Base-by-base conservation (phyloP, 2,797 vertebrate species). In the Tachyglossus aculeatus region DNA sequence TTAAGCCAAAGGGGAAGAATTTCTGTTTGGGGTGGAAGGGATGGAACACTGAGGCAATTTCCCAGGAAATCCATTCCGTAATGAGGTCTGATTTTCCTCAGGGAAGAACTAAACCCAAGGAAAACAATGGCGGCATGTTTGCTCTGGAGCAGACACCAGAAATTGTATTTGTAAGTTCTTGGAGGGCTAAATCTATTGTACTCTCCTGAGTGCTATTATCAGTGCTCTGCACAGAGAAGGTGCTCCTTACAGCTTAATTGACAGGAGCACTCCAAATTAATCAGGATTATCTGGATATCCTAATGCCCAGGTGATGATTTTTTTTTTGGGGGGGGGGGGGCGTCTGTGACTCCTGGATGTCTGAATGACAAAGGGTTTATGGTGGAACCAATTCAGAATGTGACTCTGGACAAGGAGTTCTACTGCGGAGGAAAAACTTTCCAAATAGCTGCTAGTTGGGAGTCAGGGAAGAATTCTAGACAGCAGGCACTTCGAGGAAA, bases 1-100 rank as follows among this genome's bases (percentile, higher is more conserved):
- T 82, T 87, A 87, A 63, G 76, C 85, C 81, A 87, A 86, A 81
- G 84, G 71, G 72, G 40, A 71, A 62, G 54, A 50, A 54, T 67
- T 9, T n/a, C n/a, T n/a, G 25, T 32, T 18, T 47, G 8, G 22
- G 52, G 3, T 31, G 13, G 31, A 62, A 58, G 19, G 53, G 11
- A 11, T 45, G 33, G 21, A 37, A 38, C 29, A 33, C 6, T 27
- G 5, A 34, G 9, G 21, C 22, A 45, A 10, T 9, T 44, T 19
- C 47, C 52, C 8, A 34, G 6, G 38, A 13, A 31, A 22, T 48
- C 25, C 62, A 2, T 34, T 27, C 56, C 67, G 18, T 48, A 40
- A 62, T n/a, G 64, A 57, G 37, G 34, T 8, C 7, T 29, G 43
- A 8, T 48, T 33, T 33, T 40, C 44, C 7, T 7, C 12, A 24